These are phyloP conservation scores for Danio jaintianensis DNA, from an alignment of 2,797 vertebrate genomes.

Conservation along the genomic window DNA sequence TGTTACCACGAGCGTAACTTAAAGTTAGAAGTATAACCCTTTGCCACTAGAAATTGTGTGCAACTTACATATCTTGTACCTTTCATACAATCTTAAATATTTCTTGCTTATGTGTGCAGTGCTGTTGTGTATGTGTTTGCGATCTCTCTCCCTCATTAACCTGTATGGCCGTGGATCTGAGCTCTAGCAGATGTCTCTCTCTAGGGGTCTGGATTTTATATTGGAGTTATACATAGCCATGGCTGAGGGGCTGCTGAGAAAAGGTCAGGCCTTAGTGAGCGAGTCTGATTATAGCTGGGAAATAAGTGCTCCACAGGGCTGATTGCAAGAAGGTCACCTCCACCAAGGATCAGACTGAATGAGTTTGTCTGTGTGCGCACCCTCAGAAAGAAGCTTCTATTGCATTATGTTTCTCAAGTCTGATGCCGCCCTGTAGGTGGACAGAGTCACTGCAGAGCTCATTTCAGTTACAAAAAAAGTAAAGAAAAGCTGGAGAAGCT, in stretches of 20 bases:
- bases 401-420: slow-evolving; percentile 23
- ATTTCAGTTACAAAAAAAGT: slow-evolving; percentile 46
- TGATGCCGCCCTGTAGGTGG: slow-evolving; percentile 58
- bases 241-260: slow-evolving; percentile 24
- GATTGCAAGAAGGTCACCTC: slow-evolving; percentile 55
- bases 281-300: slow-evolving; percentile 46
- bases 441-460: slow-evolving; percentile 53
- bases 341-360: slow-evolving; percentile 52
- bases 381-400: slow-evolving; percentile 14
- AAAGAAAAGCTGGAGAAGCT: slow-evolving; percentile 46
- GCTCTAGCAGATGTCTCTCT: slow-evolving; percentile 36
- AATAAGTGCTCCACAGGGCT: slow-evolving; percentile 43
- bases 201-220: slow-evolving; percentile 40
- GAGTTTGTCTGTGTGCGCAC: slow-evolving; percentile 29
- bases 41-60: not conserved
- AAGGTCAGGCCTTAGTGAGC: slow-evolving; percentile 36
- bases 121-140: slow-evolving; percentile 11
- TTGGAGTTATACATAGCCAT: slow-evolving; percentile 48
- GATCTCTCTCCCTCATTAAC: slow-evolving; percentile 26
- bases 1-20: not conserved
- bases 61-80: not conserved
- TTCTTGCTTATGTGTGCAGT: slow-evolving; percentile 27
- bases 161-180: slow-evolving; percentile 43
- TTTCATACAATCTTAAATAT: not conserved
- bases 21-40: not conserved